Evolutionary conservation across 2,113 vertebrate species (phyloP).

Genomic region (Marcusenius ussheri): DNA sequence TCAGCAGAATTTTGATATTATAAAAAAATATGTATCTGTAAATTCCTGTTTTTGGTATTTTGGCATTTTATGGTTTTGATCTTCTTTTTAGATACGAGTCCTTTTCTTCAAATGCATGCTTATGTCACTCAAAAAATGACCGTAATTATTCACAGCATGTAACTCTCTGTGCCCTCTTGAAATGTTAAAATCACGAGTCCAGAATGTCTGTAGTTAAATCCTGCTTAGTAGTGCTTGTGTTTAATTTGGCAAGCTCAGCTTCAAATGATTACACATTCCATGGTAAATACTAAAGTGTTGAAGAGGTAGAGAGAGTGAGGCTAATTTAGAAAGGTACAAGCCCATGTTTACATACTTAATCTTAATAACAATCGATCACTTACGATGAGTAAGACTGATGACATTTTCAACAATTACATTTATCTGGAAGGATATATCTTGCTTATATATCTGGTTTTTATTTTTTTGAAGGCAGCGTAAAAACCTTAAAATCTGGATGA

Average conservation of each 20-base stretch:
- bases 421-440: neutral
- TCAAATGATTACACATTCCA: neutral
- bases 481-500: neutral
- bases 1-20: neutral
- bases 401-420: neutral
- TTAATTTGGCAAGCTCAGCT: neutral
- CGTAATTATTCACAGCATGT: neutral
- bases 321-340: neutral
- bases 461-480: neutral
- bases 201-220: neutral
- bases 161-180: neutral
- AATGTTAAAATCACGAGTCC: neutral
- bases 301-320: neutral
- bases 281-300: neutral
- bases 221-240: neutral
- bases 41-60: neutral
- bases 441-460: too few species aligned
- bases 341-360: neutral
- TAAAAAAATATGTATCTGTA: neutral
- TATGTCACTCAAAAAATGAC: neutral
- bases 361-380: neutral
- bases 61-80: neutral
- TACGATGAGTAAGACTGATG: neutral
- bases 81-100: neutral
- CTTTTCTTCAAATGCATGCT: neutral